Conservation (phyloP, 2,113 vertebrate species). For the Melanocharis versteri region DNA sequence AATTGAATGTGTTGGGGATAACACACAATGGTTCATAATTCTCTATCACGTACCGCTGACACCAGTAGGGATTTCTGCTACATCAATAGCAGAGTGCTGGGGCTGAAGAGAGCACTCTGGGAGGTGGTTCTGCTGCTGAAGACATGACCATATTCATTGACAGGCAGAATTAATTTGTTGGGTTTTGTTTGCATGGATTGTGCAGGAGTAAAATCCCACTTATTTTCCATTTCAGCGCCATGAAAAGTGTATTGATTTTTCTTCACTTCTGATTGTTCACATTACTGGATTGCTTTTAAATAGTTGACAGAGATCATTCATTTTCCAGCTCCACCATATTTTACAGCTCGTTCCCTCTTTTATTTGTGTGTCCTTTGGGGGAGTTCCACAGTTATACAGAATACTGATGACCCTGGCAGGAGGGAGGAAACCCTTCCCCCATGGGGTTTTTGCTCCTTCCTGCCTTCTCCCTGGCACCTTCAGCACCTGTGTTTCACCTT, state of each 20-base stretch:
- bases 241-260: slow-evolving; percentile 70
- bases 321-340: slow-evolving; percentile 47
- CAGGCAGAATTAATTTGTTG: slow-evolving; percentile 5
- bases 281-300: slow-evolving; percentile 71
- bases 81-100: background rate
- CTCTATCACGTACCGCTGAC: background rate
- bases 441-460: background rate
- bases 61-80: background rate
- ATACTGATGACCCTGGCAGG: background rate
- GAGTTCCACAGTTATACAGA: background rate
- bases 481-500: background rate
- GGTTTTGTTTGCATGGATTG: slow-evolving; percentile 16
- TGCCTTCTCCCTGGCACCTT: background rate
- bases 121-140: background rate
- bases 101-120: background rate
- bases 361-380: background rate
- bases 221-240: slow-evolving; percentile 64
- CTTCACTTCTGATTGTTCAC: slow-evolving; percentile 66
- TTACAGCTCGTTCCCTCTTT: background rate
- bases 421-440: background rate
- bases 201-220: slow-evolving; percentile 56
- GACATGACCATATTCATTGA: background rate
- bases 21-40: background rate
- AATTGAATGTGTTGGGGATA: background rate
- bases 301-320: slow-evolving; percentile 61